Conservation (phyloP, 2,113 vertebrate genomes). For the Gopherus evgoodei region DNA sequence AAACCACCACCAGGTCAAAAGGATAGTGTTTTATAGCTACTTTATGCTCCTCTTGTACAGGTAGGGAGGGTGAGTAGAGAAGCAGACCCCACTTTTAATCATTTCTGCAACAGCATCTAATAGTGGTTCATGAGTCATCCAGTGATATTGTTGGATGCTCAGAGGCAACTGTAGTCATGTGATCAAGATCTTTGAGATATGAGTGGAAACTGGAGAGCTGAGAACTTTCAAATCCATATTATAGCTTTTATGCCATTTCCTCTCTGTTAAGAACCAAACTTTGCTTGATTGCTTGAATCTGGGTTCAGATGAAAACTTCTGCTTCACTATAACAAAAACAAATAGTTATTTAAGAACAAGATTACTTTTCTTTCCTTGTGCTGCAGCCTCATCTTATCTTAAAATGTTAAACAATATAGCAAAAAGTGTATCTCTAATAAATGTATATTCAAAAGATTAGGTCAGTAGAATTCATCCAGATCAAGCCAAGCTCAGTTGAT, state of each 20-base stretch:
- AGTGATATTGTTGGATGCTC: not conserved
- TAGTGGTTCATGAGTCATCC: not conserved
- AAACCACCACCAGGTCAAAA: not conserved
- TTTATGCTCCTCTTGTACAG: not conserved
- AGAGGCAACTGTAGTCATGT: not conserved
- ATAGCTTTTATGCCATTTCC: not conserved
- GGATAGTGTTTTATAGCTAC: not conserved
- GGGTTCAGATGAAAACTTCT: constrained; percentile 30
- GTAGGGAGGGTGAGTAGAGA: not conserved
- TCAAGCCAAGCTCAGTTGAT: not conserved
- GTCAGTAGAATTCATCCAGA: not conserved
- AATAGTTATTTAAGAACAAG: constrained; percentile 50
- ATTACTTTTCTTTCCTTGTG: constrained; percentile 12
- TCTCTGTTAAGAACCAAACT: constrained; percentile 1
- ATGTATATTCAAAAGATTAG: not conserved
- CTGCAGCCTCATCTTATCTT: constrained; percentile 8
- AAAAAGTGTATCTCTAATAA: constrained; percentile 28
- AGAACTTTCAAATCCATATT: not conserved
- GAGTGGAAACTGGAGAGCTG: not conserved
- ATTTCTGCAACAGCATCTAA: not conserved
- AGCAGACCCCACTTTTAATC: not conserved
- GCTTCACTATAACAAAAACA: constrained; percentile 44
- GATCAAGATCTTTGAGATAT: not conserved
- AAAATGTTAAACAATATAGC: constrained; percentile 36
- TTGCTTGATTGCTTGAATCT: constrained; percentile 36